Evolutionary conservation across 2,797 vertebrate species (phyloP).

Genomic region (Dipus sagitta): DNA sequence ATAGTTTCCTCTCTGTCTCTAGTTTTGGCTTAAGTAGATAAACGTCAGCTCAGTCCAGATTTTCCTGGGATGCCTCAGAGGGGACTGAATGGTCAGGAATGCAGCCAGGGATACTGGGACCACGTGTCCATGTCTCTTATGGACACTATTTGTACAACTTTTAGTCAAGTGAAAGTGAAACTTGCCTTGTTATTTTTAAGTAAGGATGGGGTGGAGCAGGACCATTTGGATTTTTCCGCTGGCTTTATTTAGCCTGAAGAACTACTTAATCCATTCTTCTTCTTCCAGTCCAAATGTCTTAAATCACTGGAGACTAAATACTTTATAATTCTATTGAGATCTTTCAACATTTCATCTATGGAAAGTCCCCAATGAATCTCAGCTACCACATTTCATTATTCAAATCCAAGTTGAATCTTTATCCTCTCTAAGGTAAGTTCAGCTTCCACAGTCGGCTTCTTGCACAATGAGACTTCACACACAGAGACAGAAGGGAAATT

Average conservation of each 20-base stretch:
- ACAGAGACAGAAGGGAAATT: neutral
- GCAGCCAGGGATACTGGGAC: neutral
- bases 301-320: neutral
- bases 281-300: neutral
- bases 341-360: neutral
- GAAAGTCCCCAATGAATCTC: neutral
- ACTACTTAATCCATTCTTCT: neutral
- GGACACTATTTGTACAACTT: neutral
- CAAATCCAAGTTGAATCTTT: neutral
- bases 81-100: neutral
- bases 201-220: neutral
- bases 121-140: no score
- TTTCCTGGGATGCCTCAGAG: neutral
- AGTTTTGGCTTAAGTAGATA: neutral
- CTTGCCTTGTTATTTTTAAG: neutral
- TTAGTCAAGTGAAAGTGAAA: neutral
- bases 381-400: neutral
- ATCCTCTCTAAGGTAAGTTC: neutral
- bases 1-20: neutral
- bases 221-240: neutral
- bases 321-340: neutral
- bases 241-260: constrained; percentile 43
- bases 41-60: neutral
- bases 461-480: neutral
- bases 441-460: neutral